These are phyloP conservation scores for Ditylenchus dipsaci DNA, from an alignment of 1,140 invertebrate species.

Conservation along the genomic window DNA sequence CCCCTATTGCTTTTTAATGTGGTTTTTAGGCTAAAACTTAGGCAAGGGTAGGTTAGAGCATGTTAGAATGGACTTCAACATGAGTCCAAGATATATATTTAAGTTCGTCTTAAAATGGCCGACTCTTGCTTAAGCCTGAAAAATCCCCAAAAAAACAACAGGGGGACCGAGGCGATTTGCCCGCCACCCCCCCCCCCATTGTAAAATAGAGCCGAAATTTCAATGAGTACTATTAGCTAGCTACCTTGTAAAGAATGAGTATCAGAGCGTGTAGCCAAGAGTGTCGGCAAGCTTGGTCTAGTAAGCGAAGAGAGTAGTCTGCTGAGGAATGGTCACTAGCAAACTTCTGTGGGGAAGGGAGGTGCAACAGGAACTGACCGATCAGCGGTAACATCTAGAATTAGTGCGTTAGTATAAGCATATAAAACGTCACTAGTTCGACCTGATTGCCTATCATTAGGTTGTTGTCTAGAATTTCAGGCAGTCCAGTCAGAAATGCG, in stretches of 20 bases:
- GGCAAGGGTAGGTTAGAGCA: too few relatives aligned
- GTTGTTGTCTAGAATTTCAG: constrained; percentile 62
- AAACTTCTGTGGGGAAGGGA: constrained; percentile 70
- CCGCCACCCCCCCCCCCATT: too few relatives aligned
- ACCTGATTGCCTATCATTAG: constrained; percentile 72
- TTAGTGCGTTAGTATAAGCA: not conserved
- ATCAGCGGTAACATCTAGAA: constrained; percentile 72
- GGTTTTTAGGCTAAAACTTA: too few relatives aligned
- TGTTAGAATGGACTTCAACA: too few relatives aligned
- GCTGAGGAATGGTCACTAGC: constrained; percentile 64
- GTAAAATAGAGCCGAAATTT: not conserved
- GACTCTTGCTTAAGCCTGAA: not conserved
- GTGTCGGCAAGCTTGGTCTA: constrained; percentile 76
- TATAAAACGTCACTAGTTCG: too few relatives aligned
- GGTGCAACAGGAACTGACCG: constrained; percentile 79
- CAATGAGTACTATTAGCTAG: not conserved
- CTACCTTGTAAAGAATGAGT: constrained; percentile 92
- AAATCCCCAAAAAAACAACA: too few relatives aligned
- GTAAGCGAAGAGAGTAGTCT: constrained; percentile 77
- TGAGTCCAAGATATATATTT: too few relatives aligned
- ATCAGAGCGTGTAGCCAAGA: constrained; percentile 87
- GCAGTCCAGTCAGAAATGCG: constrained; percentile 84
- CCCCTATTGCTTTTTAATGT: too few relatives aligned
- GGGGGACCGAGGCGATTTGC: too few relatives aligned
- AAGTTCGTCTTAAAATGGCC: too few relatives aligned